These are phyloP conservation scores for Dendrocincla tyrannina DNA, from an alignment of 2,797 vertebrate species.

Conservation along the genomic window DNA sequence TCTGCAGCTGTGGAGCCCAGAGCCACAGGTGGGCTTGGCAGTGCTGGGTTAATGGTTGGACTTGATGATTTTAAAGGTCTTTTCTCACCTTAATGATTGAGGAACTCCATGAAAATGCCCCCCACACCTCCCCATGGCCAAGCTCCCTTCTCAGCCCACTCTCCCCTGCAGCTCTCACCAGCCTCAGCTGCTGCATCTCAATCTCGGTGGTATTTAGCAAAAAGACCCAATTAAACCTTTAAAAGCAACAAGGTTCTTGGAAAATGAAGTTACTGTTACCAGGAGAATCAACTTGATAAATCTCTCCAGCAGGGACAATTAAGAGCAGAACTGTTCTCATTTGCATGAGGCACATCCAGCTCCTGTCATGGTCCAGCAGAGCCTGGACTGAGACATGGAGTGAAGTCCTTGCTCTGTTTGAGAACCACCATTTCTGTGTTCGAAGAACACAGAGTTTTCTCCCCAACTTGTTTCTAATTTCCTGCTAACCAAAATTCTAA, in stretches of 20 bases:
- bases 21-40: background rate
- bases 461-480: conserved; percentile 23
- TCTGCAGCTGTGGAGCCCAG: background rate
- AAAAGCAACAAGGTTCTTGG: background rate
- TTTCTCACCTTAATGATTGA: no score
- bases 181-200: background rate
- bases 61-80: no score
- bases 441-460: background rate
- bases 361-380: background rate
- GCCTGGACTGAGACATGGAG: background rate
- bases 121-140: background rate
- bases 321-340: background rate
- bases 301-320: background rate
- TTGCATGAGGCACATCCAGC: background rate
- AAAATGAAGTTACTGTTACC: background rate
- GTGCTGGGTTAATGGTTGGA: background rate
- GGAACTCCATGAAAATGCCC: background rate
- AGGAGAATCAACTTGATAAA: background rate
- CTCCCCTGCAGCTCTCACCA: background rate
- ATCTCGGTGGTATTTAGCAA: background rate
- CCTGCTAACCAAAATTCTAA: conserved; percentile 25
- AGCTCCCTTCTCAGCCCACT: background rate
- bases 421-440: background rate
- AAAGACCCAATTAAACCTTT: background rate
- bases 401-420: background rate